A percentile compares a stretch with the other conserved stretches of the same genome.
phyloP scores from a whole-genome alignment of 2,888 invertebrate species.

The Calephelis perditalis region DNA sequence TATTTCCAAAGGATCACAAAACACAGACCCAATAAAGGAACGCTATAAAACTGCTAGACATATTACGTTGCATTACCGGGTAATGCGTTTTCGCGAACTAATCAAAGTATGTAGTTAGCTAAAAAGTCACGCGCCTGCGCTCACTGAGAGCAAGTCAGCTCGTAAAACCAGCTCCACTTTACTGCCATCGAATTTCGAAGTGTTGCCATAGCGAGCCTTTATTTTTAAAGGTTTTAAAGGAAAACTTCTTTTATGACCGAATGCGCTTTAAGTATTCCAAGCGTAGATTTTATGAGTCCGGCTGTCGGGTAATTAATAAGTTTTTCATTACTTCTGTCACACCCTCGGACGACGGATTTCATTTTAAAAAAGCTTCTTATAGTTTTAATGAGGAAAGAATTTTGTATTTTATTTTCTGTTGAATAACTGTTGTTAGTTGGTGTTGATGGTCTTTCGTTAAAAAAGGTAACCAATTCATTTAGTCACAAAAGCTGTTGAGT shows the following conservation, averaged over 20 bases:
- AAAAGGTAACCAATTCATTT: too few relatives aligned
- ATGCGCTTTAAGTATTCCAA: conserved; percentile 39
- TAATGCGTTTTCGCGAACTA: conserved; percentile 38
- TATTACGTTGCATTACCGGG: conserved; percentile 19
- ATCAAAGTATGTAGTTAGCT: conserved; percentile 46
- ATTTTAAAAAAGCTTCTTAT: not conserved
- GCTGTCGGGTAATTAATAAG: conserved; percentile 57
- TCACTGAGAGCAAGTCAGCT: conserved; percentile 21
- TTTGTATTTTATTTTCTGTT: too few relatives aligned
- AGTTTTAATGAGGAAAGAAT: not conserved
- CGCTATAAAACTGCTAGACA: conserved; percentile 11
- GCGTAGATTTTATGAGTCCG: conserved; percentile 51
- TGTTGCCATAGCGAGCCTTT: conserved; percentile 34
- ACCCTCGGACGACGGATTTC: conserved; percentile 20
- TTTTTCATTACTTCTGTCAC: conserved; percentile 55
- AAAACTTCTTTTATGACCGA: conserved; percentile 56
- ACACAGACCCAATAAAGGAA: conserved; percentile 5
- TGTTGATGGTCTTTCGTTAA: too few relatives aligned
- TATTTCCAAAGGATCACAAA: conserved; percentile 12
- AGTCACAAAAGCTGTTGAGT: too few relatives aligned
- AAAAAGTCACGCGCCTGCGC: conserved; percentile 54
- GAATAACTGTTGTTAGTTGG: too few relatives aligned
- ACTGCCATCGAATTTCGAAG: conserved; percentile 48
- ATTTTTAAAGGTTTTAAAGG: conserved; percentile 54
- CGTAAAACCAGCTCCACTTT: conserved; percentile 41